Base-by-base conservation (phyloP, 2,797 vertebrate species). In the Alca torda region DNA sequence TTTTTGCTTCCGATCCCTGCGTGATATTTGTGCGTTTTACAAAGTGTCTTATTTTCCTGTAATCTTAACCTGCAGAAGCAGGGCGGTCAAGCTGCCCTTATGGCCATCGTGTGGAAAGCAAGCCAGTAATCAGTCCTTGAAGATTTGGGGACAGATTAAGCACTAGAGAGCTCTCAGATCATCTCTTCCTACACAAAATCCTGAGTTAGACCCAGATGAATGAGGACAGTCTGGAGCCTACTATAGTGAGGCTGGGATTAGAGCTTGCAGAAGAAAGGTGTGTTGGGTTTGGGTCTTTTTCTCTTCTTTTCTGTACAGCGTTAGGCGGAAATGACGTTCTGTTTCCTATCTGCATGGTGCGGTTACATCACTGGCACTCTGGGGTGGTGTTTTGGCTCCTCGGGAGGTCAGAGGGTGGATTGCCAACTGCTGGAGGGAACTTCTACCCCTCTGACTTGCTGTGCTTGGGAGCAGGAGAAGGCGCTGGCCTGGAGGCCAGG, bases 271-370 rank as follows among this genome's bases (percentile, higher is more conserved):
- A 60, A 48, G 65, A 60, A 68, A 75, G 2, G 2, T 41, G 4
- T 5, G 10, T 37, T 43, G 9, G 13, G 5, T 35, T 43, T 4
- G 8, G 7, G 1, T 5, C 33, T 31, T 21, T 2, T 15, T 2
- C 17, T 39, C 16, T 17, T 24, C 24, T 43, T 60, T 30, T 20
- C 35, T 43, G 2, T 31, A 16, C 2, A 43, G 2, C 8, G 7
- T 26, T 19, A 12, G 43, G 9, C 19, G 9, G 25, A 46, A 84
- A 53, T 33, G 2, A 18, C 33, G 14, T 23, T 68, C 5, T 50
- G 5, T 54, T 77, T 79, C 46, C 25, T 33, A 19, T 20, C 6
- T 48, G 15, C 24, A 11, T 10, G 7, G 48, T n/a, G 21, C 21
- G 21, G 13, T 64, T 85, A 53, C 23, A 37, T 51, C 13, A 28